Percentiles rank a stretch among this genome's conserved stretches.
phyloP scores from a whole-genome alignment of 2,113 vertebrate genomes.

The Phaethon lepturus region DNA sequence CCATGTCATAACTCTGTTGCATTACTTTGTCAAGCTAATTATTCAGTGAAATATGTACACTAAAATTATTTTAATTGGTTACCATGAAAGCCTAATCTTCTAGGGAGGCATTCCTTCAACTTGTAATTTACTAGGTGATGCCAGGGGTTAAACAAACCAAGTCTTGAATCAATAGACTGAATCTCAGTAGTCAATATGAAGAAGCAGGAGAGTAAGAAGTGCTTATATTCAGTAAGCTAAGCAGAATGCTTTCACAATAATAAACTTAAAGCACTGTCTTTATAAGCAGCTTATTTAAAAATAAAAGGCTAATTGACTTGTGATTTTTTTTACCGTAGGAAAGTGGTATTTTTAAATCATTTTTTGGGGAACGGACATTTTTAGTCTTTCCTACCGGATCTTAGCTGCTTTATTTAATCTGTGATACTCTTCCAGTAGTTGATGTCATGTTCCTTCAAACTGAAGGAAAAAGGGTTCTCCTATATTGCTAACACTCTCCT shows the following conservation, averaged over 20 bases:
- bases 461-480: not conserved
- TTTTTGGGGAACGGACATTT: not conserved
- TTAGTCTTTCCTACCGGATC: not conserved
- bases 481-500: not conserved
- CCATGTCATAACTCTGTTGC: not conserved
- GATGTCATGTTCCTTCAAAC: not conserved
- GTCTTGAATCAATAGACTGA: not conserved
- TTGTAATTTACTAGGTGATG: not conserved
- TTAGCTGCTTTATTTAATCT: not conserved
- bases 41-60: not conserved
- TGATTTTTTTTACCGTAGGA: too few relatives aligned
- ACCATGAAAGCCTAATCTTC: not conserved
- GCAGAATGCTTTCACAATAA: not conserved
- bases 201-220: not conserved
- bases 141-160: not conserved
- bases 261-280: not conserved
- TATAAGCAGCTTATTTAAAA: not conserved
- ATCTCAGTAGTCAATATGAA: not conserved
- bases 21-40: not conserved
- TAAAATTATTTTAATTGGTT: not conserved
- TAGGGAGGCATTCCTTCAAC: not conserved
- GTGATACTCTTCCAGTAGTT: not conserved
- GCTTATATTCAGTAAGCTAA: not conserved
- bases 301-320: not conserved
- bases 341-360: not conserved